Base-by-base conservation (phyloP, 2,797 vertebrate species). In the Amphiprion clarkii region DNA sequence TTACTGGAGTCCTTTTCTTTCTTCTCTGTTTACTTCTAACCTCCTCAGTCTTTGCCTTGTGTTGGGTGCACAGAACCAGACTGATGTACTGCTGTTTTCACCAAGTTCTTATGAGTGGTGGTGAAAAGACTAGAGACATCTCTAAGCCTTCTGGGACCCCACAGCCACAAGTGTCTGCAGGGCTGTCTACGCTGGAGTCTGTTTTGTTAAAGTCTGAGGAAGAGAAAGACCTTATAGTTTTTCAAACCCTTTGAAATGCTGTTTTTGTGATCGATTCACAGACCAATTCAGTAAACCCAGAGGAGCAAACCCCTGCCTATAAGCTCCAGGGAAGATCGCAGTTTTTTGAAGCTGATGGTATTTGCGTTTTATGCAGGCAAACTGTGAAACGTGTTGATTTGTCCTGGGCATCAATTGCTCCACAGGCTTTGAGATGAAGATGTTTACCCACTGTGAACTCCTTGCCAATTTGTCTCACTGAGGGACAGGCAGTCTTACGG, bases 201-300 rank as follows among this genome's bases (percentile, higher is more conserved):
- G 84, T 88, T 86, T 87, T 86, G 68, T 88, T 88, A 66, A 80
- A 79, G 79, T 79, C 81, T 83, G 67, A 60, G 80, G 89, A 84
- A 81, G 55, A 84, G 62, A 86, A 57, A 91, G 81, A 86, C 77
- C 88, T 88, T 76, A 60, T 86, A 63, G 80, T 78, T 90, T 89
- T 74, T 83, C 56, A 44, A 86, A 89, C 23, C 80, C 89, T 93
- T 93, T 93, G 90, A 93, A 92, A 91, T 86, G 61, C 69, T 84
- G 78, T 87, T 91, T 90, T 89, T 84, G 74, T 76, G 90, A 93
- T 93, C 87, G 90, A 92, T 93, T 85, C 74, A 51, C 83, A 78
- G 84, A 87, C 88, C 86, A 78, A 82, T 87, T 81, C 81, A 39
- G 76, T 73, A 62, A 87, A 79, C 90, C 85, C 92, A 78, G 57